These are phyloP conservation scores for Aspiorhynchus laticeps DNA, from an alignment of 2,113 vertebrate genomes.

Conservation along the genomic window DNA sequence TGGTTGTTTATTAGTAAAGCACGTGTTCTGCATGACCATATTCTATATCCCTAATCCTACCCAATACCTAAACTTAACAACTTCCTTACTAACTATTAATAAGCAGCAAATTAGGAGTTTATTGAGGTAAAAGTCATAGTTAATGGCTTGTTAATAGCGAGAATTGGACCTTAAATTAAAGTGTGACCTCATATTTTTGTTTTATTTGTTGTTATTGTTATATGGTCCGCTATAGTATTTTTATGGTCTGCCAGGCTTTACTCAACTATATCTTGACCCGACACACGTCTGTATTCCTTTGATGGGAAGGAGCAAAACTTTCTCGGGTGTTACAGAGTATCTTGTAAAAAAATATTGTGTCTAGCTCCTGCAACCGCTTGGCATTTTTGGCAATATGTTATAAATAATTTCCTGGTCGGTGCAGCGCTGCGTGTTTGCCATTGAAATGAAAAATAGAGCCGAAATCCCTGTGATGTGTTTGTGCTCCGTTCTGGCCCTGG, in stretches of 20 bases:
- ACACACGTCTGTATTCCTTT: conserved; percentile 31
- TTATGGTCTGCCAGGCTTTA: neutral
- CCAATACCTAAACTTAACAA: no score
- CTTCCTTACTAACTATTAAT: no score
- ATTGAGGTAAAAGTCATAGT: no score
- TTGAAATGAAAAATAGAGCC: conserved; percentile 73
- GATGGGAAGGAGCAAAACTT: conserved; percentile 9
- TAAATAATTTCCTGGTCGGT: conserved; percentile 75
- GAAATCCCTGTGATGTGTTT: conserved; percentile 77
- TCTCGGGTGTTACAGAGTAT: conserved; percentile 18
- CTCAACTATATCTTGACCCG: conserved; percentile 8
- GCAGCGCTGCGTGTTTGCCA: conserved; percentile 67
- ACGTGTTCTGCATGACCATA: no score
- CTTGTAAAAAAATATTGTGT: conserved; percentile 70
- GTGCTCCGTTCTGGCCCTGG: conserved; percentile 73
- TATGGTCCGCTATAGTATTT: no score
- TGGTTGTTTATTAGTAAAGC: no score
- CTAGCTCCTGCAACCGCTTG: conserved; percentile 71
- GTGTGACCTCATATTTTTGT: no score
- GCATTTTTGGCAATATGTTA: conserved; percentile 76
- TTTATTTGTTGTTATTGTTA: no score
- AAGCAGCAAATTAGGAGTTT: no score
- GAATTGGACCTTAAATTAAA: no score
- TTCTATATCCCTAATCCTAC: no score
- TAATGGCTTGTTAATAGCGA: no score